A percentile compares a stretch with the other conserved stretches of the same genome.
Evolutionary conservation across 2,888 invertebrate genomes (phyloP).

Genomic region (Troides aeacus): DNA sequence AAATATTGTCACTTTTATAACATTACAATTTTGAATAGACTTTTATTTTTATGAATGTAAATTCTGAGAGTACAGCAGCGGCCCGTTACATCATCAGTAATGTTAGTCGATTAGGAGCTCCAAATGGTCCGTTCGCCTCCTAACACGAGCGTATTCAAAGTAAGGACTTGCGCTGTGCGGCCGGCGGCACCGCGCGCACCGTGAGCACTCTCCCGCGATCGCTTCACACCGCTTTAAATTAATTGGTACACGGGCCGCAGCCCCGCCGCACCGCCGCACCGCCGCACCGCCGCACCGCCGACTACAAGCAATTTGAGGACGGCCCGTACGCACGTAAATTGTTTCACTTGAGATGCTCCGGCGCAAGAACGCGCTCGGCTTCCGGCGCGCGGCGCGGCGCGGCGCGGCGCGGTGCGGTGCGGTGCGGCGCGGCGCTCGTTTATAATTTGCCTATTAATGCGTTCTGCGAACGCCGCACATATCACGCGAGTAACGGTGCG

Average conservation of each 20-base stretch:
- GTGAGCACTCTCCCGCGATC: neutral
- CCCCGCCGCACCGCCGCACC: no score
- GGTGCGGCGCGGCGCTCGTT: constrained; percentile 25
- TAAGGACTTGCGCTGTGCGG: neutral
- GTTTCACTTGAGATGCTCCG: constrained; percentile 11
- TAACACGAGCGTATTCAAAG: no score
- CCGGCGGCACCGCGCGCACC: neutral
- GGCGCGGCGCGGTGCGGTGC: no score
- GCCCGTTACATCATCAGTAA: no score
- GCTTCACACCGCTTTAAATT: neutral
- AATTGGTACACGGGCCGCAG: constrained; percentile 25
- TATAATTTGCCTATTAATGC: constrained; percentile 30
- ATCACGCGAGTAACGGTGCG: constrained; percentile 20
- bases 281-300: constrained; percentile 1
- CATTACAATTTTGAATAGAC: no score
- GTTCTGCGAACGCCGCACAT: constrained; percentile 18
- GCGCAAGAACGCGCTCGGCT: constrained; percentile 12
- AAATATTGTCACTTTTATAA: no score
- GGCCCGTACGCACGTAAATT: constrained; percentile 16
- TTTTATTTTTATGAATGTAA: no score
- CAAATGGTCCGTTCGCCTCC: no score
- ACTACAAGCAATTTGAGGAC: constrained; percentile 9
- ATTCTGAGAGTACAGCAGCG: no score
- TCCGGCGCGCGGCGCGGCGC: neutral
- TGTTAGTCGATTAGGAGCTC: no score